Conservation (phyloP, 2,888 invertebrate genomes). For the Caenorhabditis angaria region DNA sequence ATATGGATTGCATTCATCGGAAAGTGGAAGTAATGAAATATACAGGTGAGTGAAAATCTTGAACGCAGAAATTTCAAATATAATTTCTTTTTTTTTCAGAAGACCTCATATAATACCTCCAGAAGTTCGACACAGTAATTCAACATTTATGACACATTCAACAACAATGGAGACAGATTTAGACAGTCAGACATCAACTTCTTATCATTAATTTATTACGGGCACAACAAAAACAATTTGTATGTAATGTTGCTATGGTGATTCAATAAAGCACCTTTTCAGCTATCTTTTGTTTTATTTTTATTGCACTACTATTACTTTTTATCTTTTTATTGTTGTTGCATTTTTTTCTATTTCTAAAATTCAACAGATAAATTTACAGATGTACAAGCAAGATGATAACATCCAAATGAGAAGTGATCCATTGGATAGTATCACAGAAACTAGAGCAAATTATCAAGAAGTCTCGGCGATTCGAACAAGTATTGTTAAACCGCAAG, state of each 20-base stretch:
- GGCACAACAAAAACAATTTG: neutral
- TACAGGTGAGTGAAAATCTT: too few relatives aligned
- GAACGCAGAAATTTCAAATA: too few relatives aligned
- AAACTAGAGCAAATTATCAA: slow-evolving; percentile 15
- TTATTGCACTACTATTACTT: neutral
- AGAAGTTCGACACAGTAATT: slow-evolving; percentile 42
- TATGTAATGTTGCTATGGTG: slow-evolving; percentile 1
- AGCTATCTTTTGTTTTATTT: slow-evolving; percentile 8
- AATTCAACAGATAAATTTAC: neutral
- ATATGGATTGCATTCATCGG: slow-evolving; percentile 23
- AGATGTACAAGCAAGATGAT: slow-evolving; percentile 26
- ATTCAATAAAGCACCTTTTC: slow-evolving; percentile 5
- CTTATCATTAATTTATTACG: slow-evolving; percentile 41
- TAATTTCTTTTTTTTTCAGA: too few relatives aligned
- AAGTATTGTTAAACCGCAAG: slow-evolving; percentile 13
- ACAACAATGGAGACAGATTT: slow-evolving; percentile 54
- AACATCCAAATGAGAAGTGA: slow-evolving; percentile 27
- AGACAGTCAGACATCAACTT: slow-evolving; percentile 46
- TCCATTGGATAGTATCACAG: slow-evolving; percentile 19
- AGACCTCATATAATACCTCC: slow-evolving; percentile 20
- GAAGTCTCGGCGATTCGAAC: neutral
- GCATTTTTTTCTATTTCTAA: neutral
- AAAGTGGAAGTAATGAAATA: slow-evolving; percentile 26
- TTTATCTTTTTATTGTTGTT: slow-evolving; percentile 10
- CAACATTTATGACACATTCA: slow-evolving; percentile 52